Base-by-base conservation (phyloP, 2,888 invertebrate species). In the Crocallis elinguaria region DNA sequence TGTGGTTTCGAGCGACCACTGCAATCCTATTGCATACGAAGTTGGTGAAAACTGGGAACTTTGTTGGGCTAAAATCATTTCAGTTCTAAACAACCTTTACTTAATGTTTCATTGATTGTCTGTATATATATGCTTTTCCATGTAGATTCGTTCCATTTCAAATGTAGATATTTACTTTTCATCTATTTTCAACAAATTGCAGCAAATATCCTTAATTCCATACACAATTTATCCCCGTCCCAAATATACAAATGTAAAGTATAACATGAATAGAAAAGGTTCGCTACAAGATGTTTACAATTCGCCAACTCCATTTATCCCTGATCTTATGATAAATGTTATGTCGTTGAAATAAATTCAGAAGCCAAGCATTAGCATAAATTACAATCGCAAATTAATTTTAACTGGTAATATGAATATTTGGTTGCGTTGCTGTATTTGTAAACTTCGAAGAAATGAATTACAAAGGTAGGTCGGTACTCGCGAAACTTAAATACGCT, bases 341-440 rank as follows among this genome's bases (percentile, higher is more conserved):
- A 72, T 67, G 14, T 71, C 65, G 72, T 77, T 75, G 75, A 83
- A 84, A 82, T 79, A 66, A 29, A 74, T 77, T 71, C 75, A 70
- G 76, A 68, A 78, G 71, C 77, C 66, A 71, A 79, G 76, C 44
- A 82, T 86, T 86, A 77, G 66, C 86, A 84, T 87, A 78, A 79
- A 87, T 87, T 87, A 82, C 82, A 84, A 81, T 88, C 60, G 75
- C 76, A 86, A 75, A 87, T 84, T 79, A 77, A 80, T 79, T 75
- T 71, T 55, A 69, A 72, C 23, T 13, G 32, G 43, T 44, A 44
- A 36, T 27, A 36, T 44, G 19, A 36, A 45, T 45, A 36, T 29
- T 37, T 37, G 27, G 27, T 36, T 36, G 3, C 35, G 35, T 27
- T 16, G 35, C 21, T n/a, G n/a, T 29, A 37, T 37, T 29, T 13